Conservation (phyloP, 1,140 invertebrate genomes). For the Hylaeus volcanicus region DNA sequence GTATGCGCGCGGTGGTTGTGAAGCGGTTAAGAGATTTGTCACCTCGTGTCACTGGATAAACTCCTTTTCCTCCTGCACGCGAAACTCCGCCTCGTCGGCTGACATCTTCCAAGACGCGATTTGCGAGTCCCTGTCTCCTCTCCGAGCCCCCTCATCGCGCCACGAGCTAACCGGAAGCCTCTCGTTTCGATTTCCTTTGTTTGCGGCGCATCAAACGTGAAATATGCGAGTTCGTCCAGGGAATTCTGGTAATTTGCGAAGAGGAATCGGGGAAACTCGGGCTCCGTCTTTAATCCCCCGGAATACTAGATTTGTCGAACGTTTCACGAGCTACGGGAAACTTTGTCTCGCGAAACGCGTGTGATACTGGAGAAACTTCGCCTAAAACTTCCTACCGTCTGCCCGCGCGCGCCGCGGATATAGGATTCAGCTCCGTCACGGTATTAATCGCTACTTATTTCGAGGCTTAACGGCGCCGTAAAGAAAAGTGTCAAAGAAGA, state of each 20-base stretch:
- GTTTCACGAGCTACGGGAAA: conserved; percentile 37
- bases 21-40: conserved; percentile 60
- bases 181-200: conserved; percentile 18
- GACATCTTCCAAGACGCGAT: conserved; percentile 42
- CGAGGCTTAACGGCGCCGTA: conserved; percentile 21
- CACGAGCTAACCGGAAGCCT: not conserved
- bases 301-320: conserved; percentile 68
- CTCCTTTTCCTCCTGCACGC: conserved; percentile 31
- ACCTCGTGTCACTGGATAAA: conserved; percentile 52
- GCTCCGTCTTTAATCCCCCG: conserved; percentile 56
- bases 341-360: conserved; percentile 48
- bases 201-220: conserved; percentile 56
- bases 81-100: conserved; percentile 9
- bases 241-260: conserved; percentile 68
- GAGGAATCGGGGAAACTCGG: conserved; percentile 42
- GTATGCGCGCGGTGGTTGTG: conserved; percentile 27
- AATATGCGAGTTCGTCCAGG: conserved; percentile 57
- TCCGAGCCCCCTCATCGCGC: not conserved
- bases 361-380: conserved; percentile 38
- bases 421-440: conserved; percentile 21
- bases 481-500: not conserved
- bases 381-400: not conserved
- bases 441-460: conserved; percentile 44
- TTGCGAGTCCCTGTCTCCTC: not conserved
- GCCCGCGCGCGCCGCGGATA: not conserved